Conservation (phyloP, 2,888 invertebrate species). For the Allolobophora icterica region DNA sequence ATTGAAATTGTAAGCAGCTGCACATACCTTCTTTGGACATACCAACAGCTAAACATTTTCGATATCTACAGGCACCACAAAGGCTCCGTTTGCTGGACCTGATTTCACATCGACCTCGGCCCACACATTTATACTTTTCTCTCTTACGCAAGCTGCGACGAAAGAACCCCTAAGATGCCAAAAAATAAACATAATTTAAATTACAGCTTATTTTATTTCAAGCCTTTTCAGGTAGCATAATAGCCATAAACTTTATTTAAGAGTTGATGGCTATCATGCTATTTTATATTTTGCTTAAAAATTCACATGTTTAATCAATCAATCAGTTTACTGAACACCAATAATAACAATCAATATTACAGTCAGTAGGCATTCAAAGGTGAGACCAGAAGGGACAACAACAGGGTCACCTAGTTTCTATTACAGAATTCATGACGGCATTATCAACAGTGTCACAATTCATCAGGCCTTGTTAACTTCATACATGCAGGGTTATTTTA, state of each 20-base stretch:
- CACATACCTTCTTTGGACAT: constrained; percentile 62
- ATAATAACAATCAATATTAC: too few species aligned
- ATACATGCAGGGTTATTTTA: too few species aligned
- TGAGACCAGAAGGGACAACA: too few species aligned
- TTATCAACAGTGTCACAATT: too few species aligned
- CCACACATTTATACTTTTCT: constrained; percentile 56
- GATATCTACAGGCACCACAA: constrained; percentile 59
- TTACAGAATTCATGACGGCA: too few species aligned
- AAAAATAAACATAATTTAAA: neutral
- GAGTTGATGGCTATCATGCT: neutral
- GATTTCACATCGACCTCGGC: constrained; percentile 52
- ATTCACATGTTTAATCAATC: too few species aligned
- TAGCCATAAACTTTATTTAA: neutral
- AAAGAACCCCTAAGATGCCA: constrained; percentile 59
- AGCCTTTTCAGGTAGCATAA: neutral
- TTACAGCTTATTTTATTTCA: neutral
- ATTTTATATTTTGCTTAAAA: too few species aligned
- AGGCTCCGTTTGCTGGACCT: constrained; percentile 56
- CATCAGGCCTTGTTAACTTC: too few species aligned
- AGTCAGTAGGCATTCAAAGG: too few species aligned
- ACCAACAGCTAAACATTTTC: constrained; percentile 59
- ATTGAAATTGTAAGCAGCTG: neutral
- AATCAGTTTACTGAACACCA: too few species aligned
- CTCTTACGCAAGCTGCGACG: constrained; percentile 58
- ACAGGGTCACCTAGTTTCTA: too few species aligned